phyloP scores from a whole-genome alignment of 2,113 vertebrate species.

The Pholis gunnellus region DNA sequence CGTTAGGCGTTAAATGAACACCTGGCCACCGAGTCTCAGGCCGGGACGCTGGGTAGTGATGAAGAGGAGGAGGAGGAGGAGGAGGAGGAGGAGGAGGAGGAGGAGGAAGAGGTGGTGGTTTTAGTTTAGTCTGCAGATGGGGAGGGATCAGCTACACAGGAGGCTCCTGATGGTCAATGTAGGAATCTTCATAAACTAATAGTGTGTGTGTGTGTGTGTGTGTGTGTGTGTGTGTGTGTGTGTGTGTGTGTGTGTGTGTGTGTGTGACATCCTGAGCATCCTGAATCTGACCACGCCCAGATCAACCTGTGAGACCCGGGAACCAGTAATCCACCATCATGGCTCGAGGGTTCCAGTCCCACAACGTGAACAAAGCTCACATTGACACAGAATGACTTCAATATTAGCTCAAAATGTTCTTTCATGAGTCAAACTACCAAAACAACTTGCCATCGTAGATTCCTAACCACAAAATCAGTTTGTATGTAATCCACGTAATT shows the following conservation, averaged over 20 bases:
- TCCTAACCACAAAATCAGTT: too few relatives aligned
- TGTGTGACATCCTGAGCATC: too few relatives aligned
- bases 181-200: slow-evolving; percentile 22
- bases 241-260: not conserved
- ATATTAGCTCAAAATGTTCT: too few relatives aligned
- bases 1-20: slow-evolving; percentile 77
- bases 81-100: slow-evolving; percentile 6
- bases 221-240: not conserved
- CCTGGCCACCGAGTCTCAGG: slow-evolving; percentile 65
- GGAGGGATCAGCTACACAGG: slow-evolving; percentile 55
- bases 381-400: too few relatives aligned
- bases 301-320: too few relatives aligned
- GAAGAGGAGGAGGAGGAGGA: slow-evolving; percentile 40
- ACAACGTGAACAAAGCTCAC: too few relatives aligned
- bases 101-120: slow-evolving; percentile 12
- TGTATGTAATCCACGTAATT: too few relatives aligned
- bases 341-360: not conserved
- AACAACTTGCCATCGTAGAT: too few relatives aligned
- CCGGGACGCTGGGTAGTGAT: slow-evolving; percentile 28
- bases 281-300: too few relatives aligned
- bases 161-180: slow-evolving; percentile 59
- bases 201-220: not conserved
- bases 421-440: too few relatives aligned
- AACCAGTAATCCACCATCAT: not conserved
- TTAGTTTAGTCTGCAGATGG: slow-evolving; percentile 40